Evolutionary conservation across 2,113 vertebrate species (phyloP), one percentile per base, ranked within the genome.

Genomic region (Marmota flaviventris): DNA sequence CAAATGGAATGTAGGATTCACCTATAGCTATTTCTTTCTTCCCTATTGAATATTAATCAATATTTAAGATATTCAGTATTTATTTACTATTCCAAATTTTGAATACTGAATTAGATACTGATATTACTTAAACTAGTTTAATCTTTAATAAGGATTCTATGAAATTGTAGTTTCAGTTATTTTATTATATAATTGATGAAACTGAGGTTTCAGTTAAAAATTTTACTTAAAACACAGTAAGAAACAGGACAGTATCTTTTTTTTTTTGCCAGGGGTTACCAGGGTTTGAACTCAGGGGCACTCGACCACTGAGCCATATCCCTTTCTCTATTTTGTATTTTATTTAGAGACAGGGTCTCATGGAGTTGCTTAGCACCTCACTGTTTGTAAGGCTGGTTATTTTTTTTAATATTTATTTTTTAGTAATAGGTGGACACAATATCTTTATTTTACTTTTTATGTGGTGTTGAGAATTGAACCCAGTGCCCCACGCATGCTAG

Each of bases 111-210:
- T n/a, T 34, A 85, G 32, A 11, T 14, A 9, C 8, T 70, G 83
- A 34, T 34, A 32, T 87, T 75, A 83, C 42, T 77, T 91, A 29
- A 39, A 78, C 51, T 92, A 81, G 53, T 87, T 94, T 83, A 86
- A 72, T 90, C 42, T 27, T 89, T 88, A 45, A 20, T 0, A 83
- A 72, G 81, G 86, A 89, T 18, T 8, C 3, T 79, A 0, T 75
- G 65, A 90, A 61, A n/a, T 82, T 45, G 1, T 29, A 70, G 69
- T 22, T 78, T 53, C 34, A 75, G 0, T 92, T 82, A 63, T 84
- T 96, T 86, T 42, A 84, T 72, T 84, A 95, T 84, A 61, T 73
- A 88, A 22, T 75, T 84, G 72, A 91, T 87, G 72, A 89, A 91
- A 84, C 17, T 22, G 82, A 96, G 63, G 37, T 24, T 91, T 82